These are phyloP conservation scores for Acanthoscelides obtectus DNA, from an alignment of 2,888 invertebrate genomes.

Conservation along the genomic window DNA sequence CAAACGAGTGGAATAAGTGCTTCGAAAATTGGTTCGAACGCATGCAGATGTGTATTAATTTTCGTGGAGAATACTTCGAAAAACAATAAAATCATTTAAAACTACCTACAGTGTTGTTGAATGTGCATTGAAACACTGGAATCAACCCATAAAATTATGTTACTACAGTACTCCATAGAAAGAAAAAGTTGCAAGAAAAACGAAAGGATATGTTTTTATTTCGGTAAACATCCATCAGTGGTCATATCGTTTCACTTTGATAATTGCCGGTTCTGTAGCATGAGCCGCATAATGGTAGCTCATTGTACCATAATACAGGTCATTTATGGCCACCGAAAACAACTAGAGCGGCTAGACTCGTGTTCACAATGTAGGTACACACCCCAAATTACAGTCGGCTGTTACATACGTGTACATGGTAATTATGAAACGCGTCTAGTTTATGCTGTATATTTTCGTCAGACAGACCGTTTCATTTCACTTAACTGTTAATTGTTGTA, in stretches of 20 bases:
- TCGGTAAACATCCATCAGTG: background rate
- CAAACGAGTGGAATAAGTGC: too few relatives aligned
- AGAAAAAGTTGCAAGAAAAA: background rate
- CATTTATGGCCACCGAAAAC: background rate
- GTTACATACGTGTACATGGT: background rate
- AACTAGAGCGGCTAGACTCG: background rate
- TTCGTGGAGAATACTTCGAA: too few relatives aligned
- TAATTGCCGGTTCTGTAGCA: background rate
- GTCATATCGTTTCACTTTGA: background rate
- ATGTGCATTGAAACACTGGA: too few relatives aligned
- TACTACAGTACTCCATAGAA: too few relatives aligned
- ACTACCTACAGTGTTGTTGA: too few relatives aligned
- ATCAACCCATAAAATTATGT: too few relatives aligned
- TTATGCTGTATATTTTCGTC: background rate
- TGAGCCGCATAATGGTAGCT: background rate
- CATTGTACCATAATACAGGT: background rate
- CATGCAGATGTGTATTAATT: too few relatives aligned
- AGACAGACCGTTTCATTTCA: background rate
- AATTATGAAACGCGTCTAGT: background rate
- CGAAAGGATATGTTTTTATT: background rate
- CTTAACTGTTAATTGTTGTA: too few relatives aligned
- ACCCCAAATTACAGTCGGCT: background rate
- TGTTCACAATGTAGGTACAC: background rate
- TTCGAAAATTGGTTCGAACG: too few relatives aligned
- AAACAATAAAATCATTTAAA: too few relatives aligned